Evolutionary conservation across 2,888 invertebrate species (phyloP), one percentile per base, ranked within the genome.

Genomic region (Hyalella azteca): DNA sequence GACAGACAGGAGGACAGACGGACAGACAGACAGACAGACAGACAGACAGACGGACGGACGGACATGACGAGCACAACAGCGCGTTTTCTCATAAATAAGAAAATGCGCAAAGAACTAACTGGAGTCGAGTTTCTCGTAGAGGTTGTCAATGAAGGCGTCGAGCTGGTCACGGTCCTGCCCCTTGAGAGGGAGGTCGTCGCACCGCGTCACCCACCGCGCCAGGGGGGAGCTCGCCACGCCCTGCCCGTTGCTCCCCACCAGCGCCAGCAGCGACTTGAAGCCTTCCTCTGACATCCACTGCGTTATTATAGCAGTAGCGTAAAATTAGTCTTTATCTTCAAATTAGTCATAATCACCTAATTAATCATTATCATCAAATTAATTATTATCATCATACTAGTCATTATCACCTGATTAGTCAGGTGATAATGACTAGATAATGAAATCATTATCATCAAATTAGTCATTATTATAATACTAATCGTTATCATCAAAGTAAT

Each of bases 201-300:
- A 92, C 86, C 93, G 93, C 86, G 92, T 92, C 3, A 94, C 94
- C 96, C 97, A 98, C 85, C 92, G 91, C 29, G 95, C 93, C 77
- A 97, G 90, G 0, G 96, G 92, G 87, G 95, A 96, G 0, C 96
- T 95, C 3, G 96, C 97, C 79, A 97, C 93, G 4, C 97, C 97
- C 89, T 98, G 98, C 0, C 95, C 95, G 88, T 98, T 98, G n/a
- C 95, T 95, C 5, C 96, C 97, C 84, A 92, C 89, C 39, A 94
- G 87, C 0, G 93, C 93, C 78, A 91, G 86, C 81, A 93, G 87
- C 79, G 91, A 91, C 85, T 92, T 92, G 87, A 97, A 97, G 0
- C 96, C 96, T 85, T 94, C 94, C 0, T 93, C 92, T 11, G 94
- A 94, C 73, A 95, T 89, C 91, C 92, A 93, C 89, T 91, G 85